Conservation (phyloP, 2,888 invertebrate genomes). For the Corythucha ciliata region DNA sequence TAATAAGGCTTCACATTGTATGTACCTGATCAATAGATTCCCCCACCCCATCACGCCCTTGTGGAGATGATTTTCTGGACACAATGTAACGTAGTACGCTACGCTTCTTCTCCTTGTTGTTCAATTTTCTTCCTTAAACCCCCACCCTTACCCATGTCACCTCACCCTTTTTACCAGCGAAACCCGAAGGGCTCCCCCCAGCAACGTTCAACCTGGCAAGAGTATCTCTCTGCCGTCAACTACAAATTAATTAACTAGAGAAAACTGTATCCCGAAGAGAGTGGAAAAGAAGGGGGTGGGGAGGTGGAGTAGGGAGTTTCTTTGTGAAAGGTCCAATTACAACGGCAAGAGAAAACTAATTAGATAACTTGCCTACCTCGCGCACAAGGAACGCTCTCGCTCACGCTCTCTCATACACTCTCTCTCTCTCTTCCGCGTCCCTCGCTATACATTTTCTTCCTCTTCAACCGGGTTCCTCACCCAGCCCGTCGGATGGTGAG, state of each 20-base stretch:
- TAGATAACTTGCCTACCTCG: conserved; percentile 22
- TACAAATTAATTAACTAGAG: conserved; percentile 26
- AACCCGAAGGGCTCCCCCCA: too few species aligned
- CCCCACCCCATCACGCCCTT: conserved; percentile 18
- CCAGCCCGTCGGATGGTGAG: too few species aligned
- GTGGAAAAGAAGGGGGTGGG: background rate
- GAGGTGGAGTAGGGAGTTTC: conserved; percentile 14
- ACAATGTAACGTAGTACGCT: too few species aligned
- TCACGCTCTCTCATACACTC: background rate
- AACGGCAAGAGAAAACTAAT: conserved; percentile 25
- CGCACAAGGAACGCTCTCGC: background rate
- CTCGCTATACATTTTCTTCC: background rate
- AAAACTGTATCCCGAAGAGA: conserved; percentile 24
- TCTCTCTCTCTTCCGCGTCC: background rate
- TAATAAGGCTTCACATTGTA: conserved; percentile 25
- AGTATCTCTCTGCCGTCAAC: conserved; percentile 22
- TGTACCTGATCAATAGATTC: conserved; percentile 24
- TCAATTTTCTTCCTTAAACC: too few species aligned
- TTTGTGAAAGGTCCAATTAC: conserved; percentile 25
- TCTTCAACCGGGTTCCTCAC: conserved; percentile 4
- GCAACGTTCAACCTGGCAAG: too few species aligned
- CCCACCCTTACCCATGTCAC: too few species aligned
- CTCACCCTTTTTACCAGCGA: too few species aligned
- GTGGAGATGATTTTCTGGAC: conserved; percentile 27
- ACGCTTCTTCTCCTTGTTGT: too few species aligned